Base-by-base conservation (phyloP, 2,113 vertebrate genomes). In the Plecturocebus donacophilus region DNA sequence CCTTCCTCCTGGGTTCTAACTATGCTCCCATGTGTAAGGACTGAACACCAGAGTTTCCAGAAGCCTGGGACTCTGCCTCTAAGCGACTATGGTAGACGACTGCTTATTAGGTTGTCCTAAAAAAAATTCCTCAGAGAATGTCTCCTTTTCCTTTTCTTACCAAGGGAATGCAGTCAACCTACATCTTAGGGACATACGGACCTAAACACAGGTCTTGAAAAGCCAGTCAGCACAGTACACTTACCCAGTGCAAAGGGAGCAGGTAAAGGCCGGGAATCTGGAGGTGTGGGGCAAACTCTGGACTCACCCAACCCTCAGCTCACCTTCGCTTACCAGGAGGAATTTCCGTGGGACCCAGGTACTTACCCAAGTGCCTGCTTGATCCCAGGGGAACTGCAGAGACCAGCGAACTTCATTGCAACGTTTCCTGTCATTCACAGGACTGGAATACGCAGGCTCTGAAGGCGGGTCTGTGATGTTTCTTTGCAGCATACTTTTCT, bases 211-310 rank as follows among this genome's bases (percentile, higher is more conserved):
- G 61, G 35, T 20, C 54, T 61, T 10, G 54, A 19, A 16, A 9
- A n/a, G 19, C 40, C 64, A 2, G 2, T 1, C 16, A 17, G 19
- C 10, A 35, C 4, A 23, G 45, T 4, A 19, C 56, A n/a, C 4
- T 47, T 2, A 32, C 5, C 54, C 2, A 8, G 10, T 0, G 11
- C 0, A 64, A 61, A 45, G 54, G 45, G 8, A 64, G 10, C 20
- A 11, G 14, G 66, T 1, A 8, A 40, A 9, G 27, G 61, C 8
- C 1, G 0, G 0, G n/a, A 11, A 11, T 5, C 40, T 0, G 5
- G 17, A 40, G 13, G 4, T 16, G 38, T 16, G 40, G 64, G 23
- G 40, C 3, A 14, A 12, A 7, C 71, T 14, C 93, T n/a, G 1
- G 0, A 0, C 30, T 9, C 1, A 2, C 54, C 81, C 9, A 6